phyloP scores from a whole-genome alignment of 2,113 vertebrate genomes.

The Istiophorus platypterus region DNA sequence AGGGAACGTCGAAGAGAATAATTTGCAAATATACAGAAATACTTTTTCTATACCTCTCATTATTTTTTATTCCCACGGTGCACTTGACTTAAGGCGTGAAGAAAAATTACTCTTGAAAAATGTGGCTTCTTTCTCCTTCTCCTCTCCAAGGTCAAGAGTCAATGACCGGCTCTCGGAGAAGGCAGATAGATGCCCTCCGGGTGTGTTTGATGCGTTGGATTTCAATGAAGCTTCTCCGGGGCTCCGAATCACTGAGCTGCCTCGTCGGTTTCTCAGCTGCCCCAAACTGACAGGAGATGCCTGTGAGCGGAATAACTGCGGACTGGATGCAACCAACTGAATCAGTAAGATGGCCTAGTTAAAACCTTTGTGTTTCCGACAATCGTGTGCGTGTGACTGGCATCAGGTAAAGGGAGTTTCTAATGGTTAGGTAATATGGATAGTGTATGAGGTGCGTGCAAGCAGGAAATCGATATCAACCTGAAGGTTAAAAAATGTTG shows the following conservation, averaged over 20 bases:
- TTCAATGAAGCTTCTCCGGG: constrained; percentile 66
- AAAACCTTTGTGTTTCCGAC: constrained; percentile 30
- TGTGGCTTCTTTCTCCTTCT: no score
- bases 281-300: constrained; percentile 62
- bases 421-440: constrained; percentile 2
- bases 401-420: not conserved
- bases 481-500: not conserved
- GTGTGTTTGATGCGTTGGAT: constrained; percentile 70
- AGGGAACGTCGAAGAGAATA: not conserved
- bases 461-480: not conserved
- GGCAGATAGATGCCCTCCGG: constrained; percentile 58
- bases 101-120: not conserved
- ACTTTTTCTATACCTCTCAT: not conserved
- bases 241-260: constrained; percentile 51
- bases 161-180: constrained; percentile 44
- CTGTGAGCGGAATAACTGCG: constrained; percentile 55
- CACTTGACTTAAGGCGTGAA: constrained; percentile 4
- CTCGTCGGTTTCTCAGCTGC: constrained; percentile 42
- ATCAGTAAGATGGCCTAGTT: constrained; percentile 39
- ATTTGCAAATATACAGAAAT: not conserved
- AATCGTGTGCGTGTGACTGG: constrained; percentile 9
- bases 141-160: no score
- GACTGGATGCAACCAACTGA: constrained; percentile 43
- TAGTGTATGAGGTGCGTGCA: not conserved
- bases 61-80: not conserved